Base-by-base conservation (phyloP, 2,113 vertebrate species). In the Perca flavescens region DNA sequence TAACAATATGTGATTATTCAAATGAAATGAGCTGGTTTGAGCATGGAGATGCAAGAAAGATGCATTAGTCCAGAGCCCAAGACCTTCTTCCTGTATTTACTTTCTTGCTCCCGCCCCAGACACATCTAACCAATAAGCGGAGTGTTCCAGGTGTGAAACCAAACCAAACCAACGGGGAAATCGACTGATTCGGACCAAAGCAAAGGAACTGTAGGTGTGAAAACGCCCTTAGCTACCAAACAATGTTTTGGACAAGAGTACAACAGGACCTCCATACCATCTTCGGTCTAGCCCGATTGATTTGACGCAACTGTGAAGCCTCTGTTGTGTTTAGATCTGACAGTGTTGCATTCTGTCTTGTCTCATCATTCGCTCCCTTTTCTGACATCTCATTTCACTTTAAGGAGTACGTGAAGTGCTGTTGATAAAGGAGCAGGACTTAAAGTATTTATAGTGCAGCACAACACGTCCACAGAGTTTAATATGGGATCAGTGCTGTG, bases 401-500 rank as follows among this genome's bases (percentile, higher is more conserved):
- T 14, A 43, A 71, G 64, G 25, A 60, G 80, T 71, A 49, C 69
- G 65, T 78, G 72, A 78, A 79, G 79, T 34, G 66, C 63, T 43
- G 71, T 66, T 83, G 86, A 83, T 83, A 65, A 34, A 84, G 34
- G 43, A 80, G 73, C 40, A 22, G 14, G 57, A 19, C 69, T 63
- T 76, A 17, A 64, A 71, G 72, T 72, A 83, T 80, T 81, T 70
- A 84, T 71, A 57, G 76, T 22, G 76, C 64, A 2, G 67, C 58
- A 73, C 77, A 84, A 80, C 57, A 58, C 63, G 82, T 76, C 73
- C 1, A 21, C 36, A n/a, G 80, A 74, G 76, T 86, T 81, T 80
- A 76, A 78, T 81, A 63, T 79, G 82, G 74, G 77, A 79, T 87
- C 86, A 68, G 82, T 56, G 82, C 79, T 76, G 57, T 34, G 79